Evolutionary conservation across 2,888 invertebrate species (phyloP).

Genomic region (Dicyrtoma fusca): DNA sequence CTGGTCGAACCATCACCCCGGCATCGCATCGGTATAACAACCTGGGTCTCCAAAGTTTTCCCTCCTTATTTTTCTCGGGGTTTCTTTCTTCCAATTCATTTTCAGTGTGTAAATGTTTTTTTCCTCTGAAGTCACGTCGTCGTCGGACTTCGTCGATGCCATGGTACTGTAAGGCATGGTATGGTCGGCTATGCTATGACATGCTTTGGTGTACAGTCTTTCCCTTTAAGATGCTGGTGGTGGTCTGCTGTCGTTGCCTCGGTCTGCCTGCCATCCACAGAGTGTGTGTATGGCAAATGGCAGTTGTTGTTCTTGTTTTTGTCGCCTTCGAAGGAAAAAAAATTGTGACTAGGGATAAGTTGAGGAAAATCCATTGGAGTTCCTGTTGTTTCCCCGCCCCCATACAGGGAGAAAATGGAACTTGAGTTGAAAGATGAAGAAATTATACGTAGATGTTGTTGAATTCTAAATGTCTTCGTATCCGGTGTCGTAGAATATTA

Average conservation of each 20-base stretch:
- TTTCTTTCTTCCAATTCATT: too few species aligned
- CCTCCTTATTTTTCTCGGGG: too few species aligned
- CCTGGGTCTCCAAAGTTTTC: too few species aligned
- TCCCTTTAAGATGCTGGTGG: too few species aligned
- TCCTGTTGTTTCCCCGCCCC: slow-evolving; percentile 7
- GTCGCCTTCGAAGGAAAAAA: not conserved
- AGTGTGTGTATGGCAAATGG: too few species aligned
- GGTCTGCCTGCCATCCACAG: not conserved
- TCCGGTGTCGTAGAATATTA: slow-evolving; percentile 29
- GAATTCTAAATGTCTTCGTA: slow-evolving; percentile 16
- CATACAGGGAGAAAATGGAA: not conserved
- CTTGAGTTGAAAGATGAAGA: not conserved
- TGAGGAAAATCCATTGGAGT: slow-evolving; percentile 13
- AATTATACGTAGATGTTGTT: not conserved
- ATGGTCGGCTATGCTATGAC: too few species aligned
- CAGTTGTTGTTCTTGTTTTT: too few species aligned
- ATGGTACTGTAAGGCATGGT: not conserved
- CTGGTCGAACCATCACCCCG: not conserved
- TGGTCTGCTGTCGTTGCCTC: too few species aligned
- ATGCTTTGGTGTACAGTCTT: too few species aligned
- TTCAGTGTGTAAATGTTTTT: not conserved
- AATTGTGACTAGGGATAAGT: slow-evolving; percentile 11
- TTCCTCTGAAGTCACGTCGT: not conserved
- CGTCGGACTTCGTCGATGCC: not conserved
- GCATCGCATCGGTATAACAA: not conserved